Base-by-base conservation (phyloP, 2,888 invertebrate species). In the Lasioglossum pauxillum region DNA sequence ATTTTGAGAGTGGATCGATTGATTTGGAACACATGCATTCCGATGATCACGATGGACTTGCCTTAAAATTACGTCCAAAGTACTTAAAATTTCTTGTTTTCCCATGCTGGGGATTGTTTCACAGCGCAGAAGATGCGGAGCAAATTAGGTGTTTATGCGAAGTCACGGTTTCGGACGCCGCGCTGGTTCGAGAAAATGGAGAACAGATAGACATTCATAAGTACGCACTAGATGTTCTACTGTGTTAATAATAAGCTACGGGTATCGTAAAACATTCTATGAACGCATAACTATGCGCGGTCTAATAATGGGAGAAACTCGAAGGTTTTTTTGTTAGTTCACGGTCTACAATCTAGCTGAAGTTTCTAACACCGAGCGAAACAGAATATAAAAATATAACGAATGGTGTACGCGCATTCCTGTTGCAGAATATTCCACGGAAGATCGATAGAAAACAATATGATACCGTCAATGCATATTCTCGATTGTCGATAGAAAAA, bases 291-390 rank as follows among this genome's bases (percentile, higher is more conserved):
- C 8, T 23, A 69, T 38, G 23, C 69, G 38, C 69, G 69, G 69
- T 38, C 69, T 69, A 69, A 38, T 69, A 69, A 38, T 69, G 69
- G 38, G 38, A 69, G 69, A 69, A 69, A 69, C 69, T 69, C 23
- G 5, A 38, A 23, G 69, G 35, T 38, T 38, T 64, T 57, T 60
- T 38, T 69, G 38, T 10, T 69, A 12, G 5, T 69, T 69, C 69
- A 69, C 69, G 69, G 19, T 69, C 69, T 19, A 69, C 10, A 23
- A 69, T 69, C 4, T 12, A 12, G 69, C 35, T 23, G 69, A 8
- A 38, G 69, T 69, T 69, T 69, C 69, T 69, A 69, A 69, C 69
- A 0, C 38, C 19, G 38, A 23, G 23, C 38, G 12, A 10, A 38
- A 69, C 19, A 23, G 38, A 23, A 5, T 10, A 38, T 12, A 5